Evolutionary conservation across 2,888 invertebrate genomes (phyloP), one percentile per base, ranked within the genome.

Genomic region (Chromoteleia sp.): DNA sequence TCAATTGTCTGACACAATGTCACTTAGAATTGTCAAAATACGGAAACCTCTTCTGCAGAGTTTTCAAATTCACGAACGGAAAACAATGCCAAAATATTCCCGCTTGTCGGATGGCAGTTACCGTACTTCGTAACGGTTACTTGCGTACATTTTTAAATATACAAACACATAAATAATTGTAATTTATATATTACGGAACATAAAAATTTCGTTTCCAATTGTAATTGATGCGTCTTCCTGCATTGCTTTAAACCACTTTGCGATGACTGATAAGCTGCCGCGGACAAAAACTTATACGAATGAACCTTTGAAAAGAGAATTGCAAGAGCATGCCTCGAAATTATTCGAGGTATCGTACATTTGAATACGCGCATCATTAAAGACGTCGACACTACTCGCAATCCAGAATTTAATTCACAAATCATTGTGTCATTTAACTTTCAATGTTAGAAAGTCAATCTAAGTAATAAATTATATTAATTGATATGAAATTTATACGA

Each of bases 201-300:
- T 12, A 39, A n/a, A 52, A 52, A n/a, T 30, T 59, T 43, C 29
- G 21, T 14, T 39, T 7, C 7, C n/a, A 33, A 10, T 5, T 2
- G 33, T 33, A 1, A 10, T 10, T 33, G 10, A 6, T 33, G 33
- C 43, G 10, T 15, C 33, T 48, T 15, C 15, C 21, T 39, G 58
- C 12, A 48, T 70, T 56, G 33, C 17, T 67, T 41, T 41, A 54
- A 52, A 17, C 29, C 25, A 67, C 14, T 61, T 45, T 7, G 58
- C 14, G 15, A 36, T 41, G 14, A 25, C 41, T 71, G 71, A 71
- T 71, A 71, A 71, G 50, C 52, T 14, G 17, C 7, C 59, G 29
- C 17, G 52, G 30, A 76, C 54, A 67, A 65, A 68, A 76, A 77
- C 29, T 61, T 39, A 14, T 43, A 59, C 30, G 33, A 29, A 41